Conservation (phyloP, 2,888 invertebrate species). For the Tribolium freemani region DNA sequence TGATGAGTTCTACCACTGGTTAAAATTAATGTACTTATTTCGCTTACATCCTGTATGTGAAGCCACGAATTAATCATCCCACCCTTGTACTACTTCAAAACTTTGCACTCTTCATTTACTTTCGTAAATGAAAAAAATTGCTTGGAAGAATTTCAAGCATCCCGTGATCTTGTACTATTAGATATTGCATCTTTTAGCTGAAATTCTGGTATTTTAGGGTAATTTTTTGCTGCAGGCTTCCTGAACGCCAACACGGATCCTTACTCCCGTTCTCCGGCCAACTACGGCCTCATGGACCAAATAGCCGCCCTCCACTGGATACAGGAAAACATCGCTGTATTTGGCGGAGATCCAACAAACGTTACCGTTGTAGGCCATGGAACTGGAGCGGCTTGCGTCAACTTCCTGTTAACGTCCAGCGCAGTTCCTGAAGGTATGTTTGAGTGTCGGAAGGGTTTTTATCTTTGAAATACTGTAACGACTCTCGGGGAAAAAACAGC, state of each 20-base stretch:
- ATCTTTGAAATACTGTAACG: conserved; percentile 28
- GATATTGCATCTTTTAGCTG: too few relatives aligned
- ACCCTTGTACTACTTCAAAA: too few relatives aligned
- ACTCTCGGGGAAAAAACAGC: not conserved
- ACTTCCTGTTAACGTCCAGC: conserved; percentile 93
- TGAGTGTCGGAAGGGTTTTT: conserved; percentile 32
- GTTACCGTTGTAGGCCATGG: conserved; percentile 97
- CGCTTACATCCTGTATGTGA: too few relatives aligned
- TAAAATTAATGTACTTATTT: too few relatives aligned
- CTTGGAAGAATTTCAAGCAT: too few relatives aligned
- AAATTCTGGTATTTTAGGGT: conserved; percentile 15
- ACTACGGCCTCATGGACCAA: conserved; percentile 98
- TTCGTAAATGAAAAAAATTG: too few relatives aligned
- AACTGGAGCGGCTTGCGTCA: conserved; percentile 95
- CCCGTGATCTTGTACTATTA: too few relatives aligned
- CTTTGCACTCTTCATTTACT: too few relatives aligned
- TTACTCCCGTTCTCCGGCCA: conserved; percentile 88
- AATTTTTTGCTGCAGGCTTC: conserved; percentile 77
- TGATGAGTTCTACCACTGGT: too few relatives aligned
- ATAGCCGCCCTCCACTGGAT: conserved; percentile 97
- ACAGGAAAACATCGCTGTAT: conserved; percentile 93
- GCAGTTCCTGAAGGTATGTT: conserved; percentile 91
- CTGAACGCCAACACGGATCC: conserved; percentile 91
- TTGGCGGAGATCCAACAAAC: conserved; percentile 93
- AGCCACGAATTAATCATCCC: too few relatives aligned